Base-by-base conservation (phyloP, 2,113 vertebrate genomes). In the Smithornis capensis region DNA sequence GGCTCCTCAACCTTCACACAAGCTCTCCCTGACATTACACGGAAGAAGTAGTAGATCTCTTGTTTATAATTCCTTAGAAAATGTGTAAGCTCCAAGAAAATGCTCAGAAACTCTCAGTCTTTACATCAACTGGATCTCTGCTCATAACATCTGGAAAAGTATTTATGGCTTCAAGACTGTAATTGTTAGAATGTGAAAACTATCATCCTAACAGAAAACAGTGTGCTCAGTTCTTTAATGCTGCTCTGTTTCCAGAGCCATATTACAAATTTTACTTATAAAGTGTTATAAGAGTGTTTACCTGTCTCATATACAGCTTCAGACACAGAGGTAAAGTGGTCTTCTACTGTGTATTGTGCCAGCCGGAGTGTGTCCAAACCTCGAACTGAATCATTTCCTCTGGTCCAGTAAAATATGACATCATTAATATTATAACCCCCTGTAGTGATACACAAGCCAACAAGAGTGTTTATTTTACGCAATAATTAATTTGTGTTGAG, bases 371-470 rank as follows among this genome's bases (percentile, higher is more conserved):
- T 97, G 91, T 99, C 98, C 81, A 99, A 95, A 10, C 99, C 99
- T 65, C 98, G 98, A 92, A 99, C 99, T 2, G 99, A 99, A 94
- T 98, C 98, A 69, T 99, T 99, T 84, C 99, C 99, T 96, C 98
- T 97, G 40, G 99, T 99, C 99, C 99, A 99, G 97, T 99, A 98
- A 95, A 99, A 99, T 96, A 97, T 98, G 52, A 99, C 98, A 94
- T 99, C 98, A 68, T 99, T 99, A 90, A 98, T 97, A 91, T 99
- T 99, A 95, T 99, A 99, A 87, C 98, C 98, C 99, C 99, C 99
- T 99, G 94, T 14, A 87, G 87, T 15, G 73, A 90, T 33, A 92
- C 40, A 85, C 40, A 90, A 90, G 57, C 74, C 90, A 92, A 84
- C 29, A 70, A 68, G 7, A 79, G 50, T 82, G 68, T 90, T 95